phyloP scores from a whole-genome alignment of 92 coral and sea anemone genomes.

The Palythoa grandis region DNA sequence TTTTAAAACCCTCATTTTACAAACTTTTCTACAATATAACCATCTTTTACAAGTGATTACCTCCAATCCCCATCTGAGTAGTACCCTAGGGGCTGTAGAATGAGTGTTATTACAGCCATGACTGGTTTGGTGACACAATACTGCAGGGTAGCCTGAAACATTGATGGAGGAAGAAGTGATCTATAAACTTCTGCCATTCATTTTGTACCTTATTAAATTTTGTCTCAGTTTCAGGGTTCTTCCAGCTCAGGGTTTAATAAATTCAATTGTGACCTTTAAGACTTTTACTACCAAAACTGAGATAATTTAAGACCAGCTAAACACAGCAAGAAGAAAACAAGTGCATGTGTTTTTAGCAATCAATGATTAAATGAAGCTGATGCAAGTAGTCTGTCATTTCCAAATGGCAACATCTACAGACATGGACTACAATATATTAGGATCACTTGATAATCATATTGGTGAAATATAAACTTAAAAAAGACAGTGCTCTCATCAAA shows the following conservation, averaged over 20 bases:
- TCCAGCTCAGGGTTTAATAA: not conserved
- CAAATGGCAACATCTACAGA: too few relatives aligned
- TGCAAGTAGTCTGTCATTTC: too few relatives aligned
- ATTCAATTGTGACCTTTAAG: too few relatives aligned
- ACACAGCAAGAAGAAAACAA: too few relatives aligned
- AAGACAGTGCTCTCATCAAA: too few relatives aligned
- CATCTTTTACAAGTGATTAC: conserved; percentile 33
- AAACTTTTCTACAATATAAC: not conserved
- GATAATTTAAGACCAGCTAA: too few relatives aligned
- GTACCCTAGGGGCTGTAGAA: conserved; percentile 92
- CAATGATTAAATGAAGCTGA: too few relatives aligned
- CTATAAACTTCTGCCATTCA: not conserved
- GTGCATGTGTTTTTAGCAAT: too few relatives aligned
- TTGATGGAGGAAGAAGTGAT: not conserved
- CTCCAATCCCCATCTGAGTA: conserved; percentile 99
- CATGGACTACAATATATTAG: too few relatives aligned
- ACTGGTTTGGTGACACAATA: conserved; percentile 96
- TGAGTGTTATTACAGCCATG: conserved; percentile 89
- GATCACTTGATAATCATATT: too few relatives aligned
- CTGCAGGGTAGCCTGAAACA: conserved; percentile 89
- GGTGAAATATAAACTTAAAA: too few relatives aligned
- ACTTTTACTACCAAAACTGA: too few relatives aligned
- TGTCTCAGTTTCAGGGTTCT: not conserved
- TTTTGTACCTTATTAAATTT: not conserved
- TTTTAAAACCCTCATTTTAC: not conserved